Evolutionary conservation across 2,797 vertebrate species (phyloP).

Genomic region (Bovichtus variegatus): DNA sequence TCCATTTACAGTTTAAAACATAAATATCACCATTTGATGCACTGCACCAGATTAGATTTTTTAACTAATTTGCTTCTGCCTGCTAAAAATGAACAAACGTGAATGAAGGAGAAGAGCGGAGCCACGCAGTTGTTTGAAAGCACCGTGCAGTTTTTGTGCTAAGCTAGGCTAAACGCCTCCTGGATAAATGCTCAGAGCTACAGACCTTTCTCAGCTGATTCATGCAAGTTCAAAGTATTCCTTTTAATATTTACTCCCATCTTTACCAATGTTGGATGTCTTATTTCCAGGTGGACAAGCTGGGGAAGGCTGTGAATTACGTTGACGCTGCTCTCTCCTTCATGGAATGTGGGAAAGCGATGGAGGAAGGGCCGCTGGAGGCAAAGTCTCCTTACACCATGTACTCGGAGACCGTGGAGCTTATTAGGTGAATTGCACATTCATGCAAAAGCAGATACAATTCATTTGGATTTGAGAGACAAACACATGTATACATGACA

Average conservation of each 20-base stretch:
- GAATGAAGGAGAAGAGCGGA: not conserved
- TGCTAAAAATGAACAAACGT: not conserved
- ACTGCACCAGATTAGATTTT: too few species aligned
- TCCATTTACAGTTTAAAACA: too few species aligned
- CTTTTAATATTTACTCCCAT: slow-evolving; percentile 4
- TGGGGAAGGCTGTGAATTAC: slow-evolving; percentile 97
- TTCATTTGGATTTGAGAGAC: not conserved
- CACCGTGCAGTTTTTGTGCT: not conserved
- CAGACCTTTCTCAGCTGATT: not conserved
- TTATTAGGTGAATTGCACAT: slow-evolving; percentile 90
- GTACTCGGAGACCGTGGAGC: slow-evolving; percentile 99
- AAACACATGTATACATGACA: not conserved
- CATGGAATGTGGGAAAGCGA: slow-evolving; percentile 98
- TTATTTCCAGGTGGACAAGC: slow-evolving; percentile 92
- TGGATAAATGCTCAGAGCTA: not conserved
- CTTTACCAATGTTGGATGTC: not conserved
- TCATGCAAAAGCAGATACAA: not conserved
- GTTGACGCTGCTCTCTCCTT: slow-evolving; percentile 97
- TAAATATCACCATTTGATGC: too few species aligned
- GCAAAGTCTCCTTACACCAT: slow-evolving; percentile 98
- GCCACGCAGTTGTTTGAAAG: not conserved
- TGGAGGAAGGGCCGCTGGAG: slow-evolving; percentile 97
- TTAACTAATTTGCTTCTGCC: too few species aligned
- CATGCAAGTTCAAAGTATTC: not conserved
- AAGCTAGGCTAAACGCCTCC: not conserved